Evolutionary conservation across 2,113 vertebrate genomes (phyloP), one percentile per base, ranked within the genome.

Genomic region (Perca schrenkii): DNA sequence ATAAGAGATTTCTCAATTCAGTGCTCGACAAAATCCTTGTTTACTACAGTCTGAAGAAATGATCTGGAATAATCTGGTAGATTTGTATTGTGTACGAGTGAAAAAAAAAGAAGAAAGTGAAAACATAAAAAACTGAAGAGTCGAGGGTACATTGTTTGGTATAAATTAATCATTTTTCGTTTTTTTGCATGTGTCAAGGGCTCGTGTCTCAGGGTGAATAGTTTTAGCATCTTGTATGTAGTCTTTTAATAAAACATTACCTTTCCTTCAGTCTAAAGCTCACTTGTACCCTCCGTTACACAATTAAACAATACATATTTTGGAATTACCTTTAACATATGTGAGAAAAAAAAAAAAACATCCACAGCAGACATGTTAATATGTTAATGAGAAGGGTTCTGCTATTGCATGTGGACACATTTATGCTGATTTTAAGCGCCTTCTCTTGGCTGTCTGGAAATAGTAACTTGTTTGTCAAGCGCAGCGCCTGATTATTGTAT

Each of bases 381-480:
- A 12, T 80, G 82, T 70, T 83, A 73, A 79, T 50, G 61, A 74
- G 74, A 58, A 1, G 60, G 49, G 58, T 58, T 76, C 4, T 71
- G 25, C 47, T 47, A 17, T 16, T 69, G 12, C 43, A 54, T 12
- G 63, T 49, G 64, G 64, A 83, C 74, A 84, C 47, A n/a, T 77
- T 73, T 56, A 36, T 73, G 76, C 56, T 60, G 52, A 66, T 77
- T 83, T 77, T 15, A 80, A 71, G 73, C 36, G 19, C 43, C 53
- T 62, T 73, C 60, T 84, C 91, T 94, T 91, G 92, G 89, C 93
- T 90, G 93, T 83, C 94, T 94, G 82, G 84, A 96, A 96, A 97
- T 93, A 95, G 93, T 92, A 95, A 93, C 90, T 93, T 95, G 67
- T 63, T 94, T 96, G 94, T 93, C 95, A 95, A 92, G 88, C 95